A percentile compares a stretch with the other conserved stretches of the same genome.
Evolutionary conservation across 2,797 vertebrate species (phyloP).

Genomic region (Tragopan temminckii): DNA sequence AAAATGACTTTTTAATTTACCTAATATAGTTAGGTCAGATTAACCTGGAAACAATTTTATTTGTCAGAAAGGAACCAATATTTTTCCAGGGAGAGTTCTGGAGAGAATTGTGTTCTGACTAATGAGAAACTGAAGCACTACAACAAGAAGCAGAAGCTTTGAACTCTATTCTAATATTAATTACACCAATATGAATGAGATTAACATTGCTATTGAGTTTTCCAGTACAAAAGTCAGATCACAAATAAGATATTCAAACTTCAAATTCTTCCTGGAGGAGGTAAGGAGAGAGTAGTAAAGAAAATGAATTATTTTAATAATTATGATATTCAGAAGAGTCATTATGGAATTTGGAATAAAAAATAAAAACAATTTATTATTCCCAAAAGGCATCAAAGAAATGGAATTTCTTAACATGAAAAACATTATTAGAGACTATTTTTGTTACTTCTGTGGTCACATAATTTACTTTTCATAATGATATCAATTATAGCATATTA

Average conservation of each 20-base stretch:
- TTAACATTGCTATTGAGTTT: neutral
- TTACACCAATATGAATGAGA: neutral
- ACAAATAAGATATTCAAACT: neutral
- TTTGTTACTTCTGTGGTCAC: slow-evolving; percentile 8
- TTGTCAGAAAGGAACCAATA: neutral
- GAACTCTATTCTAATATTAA: neutral
- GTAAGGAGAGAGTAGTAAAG: neutral
- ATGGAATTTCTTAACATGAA: neutral
- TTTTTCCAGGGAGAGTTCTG: neutral
- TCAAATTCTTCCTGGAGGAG: neutral
- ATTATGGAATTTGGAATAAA: neutral
- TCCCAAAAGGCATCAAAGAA: neutral
- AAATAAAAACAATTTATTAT: neutral
- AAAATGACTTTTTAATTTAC: slow-evolving; percentile 2
- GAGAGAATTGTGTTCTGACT: neutral
- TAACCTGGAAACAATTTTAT: neutral
- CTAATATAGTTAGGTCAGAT: neutral
- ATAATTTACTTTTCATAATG: slow-evolving; percentile 32
- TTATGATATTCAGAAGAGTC: neutral
- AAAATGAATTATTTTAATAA: neutral
- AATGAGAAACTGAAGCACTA: neutral
- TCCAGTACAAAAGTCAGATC: neutral
- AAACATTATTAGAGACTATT: neutral
- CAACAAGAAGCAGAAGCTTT: neutral
- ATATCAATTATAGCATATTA: neutral